A percentile compares a stretch with the other conserved stretches of the same genome.
phyloP scores from a whole-genome alignment of 2,113 vertebrate species.

The Haemorhous mexicanus region DNA sequence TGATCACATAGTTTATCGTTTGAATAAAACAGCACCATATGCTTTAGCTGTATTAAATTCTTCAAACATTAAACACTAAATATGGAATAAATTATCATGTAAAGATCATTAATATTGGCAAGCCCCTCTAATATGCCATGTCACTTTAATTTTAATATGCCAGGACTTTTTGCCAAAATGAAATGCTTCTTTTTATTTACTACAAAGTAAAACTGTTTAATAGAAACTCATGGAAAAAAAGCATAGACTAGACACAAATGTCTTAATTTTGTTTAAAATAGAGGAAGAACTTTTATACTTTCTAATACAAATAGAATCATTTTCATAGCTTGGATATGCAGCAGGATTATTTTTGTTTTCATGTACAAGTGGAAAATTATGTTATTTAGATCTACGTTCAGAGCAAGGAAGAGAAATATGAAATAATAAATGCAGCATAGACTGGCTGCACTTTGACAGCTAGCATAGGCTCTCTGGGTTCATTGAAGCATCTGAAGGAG shows the following conservation, averaged over 20 bases:
- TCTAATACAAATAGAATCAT: neutral
- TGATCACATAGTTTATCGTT: slow-evolving; percentile 21
- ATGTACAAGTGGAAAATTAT: neutral
- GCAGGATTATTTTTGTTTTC: neutral
- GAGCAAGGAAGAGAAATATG: neutral
- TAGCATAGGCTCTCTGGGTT: neutral
- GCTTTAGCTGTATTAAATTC: neutral
- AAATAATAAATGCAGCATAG: neutral
- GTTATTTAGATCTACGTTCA: neutral
- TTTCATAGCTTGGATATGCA: neutral
- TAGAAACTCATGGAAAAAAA: neutral
- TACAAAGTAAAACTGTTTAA: neutral
- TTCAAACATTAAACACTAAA: neutral
- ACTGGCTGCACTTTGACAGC: neutral
- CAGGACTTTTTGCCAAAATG: neutral
- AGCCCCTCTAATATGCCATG: neutral
- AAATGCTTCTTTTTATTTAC: slow-evolving; percentile 42
- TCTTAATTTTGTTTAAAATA: neutral
- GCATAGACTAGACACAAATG: neutral
- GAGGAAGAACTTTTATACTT: neutral
- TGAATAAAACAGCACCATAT: slow-evolving; percentile 34
- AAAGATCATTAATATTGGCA: slow-evolving; percentile 15
- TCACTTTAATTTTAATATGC: neutral
- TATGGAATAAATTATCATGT: slow-evolving; percentile 27
- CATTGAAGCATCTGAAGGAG: neutral